phyloP scores from a whole-genome alignment of 2,888 invertebrate genomes.

The Gnatocerus cornutus region DNA sequence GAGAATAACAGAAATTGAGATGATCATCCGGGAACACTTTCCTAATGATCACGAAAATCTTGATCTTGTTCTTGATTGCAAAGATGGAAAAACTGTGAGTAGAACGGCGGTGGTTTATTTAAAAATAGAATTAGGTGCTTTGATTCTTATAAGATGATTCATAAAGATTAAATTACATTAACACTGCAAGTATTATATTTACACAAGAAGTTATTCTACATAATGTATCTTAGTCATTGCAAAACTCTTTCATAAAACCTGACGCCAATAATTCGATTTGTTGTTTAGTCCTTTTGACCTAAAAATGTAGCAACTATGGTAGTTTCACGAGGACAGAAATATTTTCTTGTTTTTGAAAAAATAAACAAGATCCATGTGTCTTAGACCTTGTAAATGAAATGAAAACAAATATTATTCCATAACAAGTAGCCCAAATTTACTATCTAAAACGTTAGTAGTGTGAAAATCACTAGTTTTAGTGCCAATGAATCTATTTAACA shows the following conservation, averaged over 20 bases:
- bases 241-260: not conserved
- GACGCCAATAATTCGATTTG: too few species aligned
- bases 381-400: too few species aligned
- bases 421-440: too few species aligned
- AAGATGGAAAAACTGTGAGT: slow-evolving; percentile 44
- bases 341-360: too few species aligned
- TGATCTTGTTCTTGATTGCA: slow-evolving; percentile 32
- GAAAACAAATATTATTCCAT: too few species aligned
- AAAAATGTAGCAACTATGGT: too few species aligned
- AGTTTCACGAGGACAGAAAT: too few species aligned
- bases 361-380: too few species aligned
- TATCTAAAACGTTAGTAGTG: too few species aligned
- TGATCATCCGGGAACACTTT: slow-evolving; percentile 29
- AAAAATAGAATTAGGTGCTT: slow-evolving; percentile 10
- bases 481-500: too few species aligned
- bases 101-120: not conserved
- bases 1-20: slow-evolving; percentile 29
- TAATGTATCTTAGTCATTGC: not conserved
- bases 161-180: not conserved
- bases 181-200: not conserved
- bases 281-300: too few species aligned
- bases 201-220: not conserved
- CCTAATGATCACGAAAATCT: slow-evolving; percentile 18
- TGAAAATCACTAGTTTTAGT: too few species aligned
- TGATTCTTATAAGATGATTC: not conserved